Percentiles rank a stretch among this genome's conserved stretches.
Evolutionary conservation across 2,888 invertebrate species (phyloP).

Genomic region (Lypha dubia): DNA sequence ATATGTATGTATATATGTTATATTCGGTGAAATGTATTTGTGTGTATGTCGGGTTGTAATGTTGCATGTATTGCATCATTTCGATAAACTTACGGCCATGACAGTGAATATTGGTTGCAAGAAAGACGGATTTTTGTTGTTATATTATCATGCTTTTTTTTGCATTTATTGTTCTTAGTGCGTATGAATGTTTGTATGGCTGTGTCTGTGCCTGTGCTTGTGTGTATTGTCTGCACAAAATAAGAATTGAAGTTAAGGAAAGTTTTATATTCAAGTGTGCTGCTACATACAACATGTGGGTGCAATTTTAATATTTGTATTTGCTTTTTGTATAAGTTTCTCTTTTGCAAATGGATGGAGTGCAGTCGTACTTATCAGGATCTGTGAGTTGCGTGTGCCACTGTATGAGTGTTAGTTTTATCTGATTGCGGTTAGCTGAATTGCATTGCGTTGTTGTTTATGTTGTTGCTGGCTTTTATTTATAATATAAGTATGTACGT

Average conservation of each 20-base stretch:
- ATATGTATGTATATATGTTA: neutral
- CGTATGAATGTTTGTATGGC: neutral
- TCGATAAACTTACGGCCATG: conserved; percentile 70
- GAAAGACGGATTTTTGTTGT: conserved; percentile 37
- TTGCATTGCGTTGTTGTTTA: conserved; percentile 56
- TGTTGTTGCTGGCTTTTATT: conserved; percentile 53
- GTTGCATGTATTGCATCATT: conserved; percentile 46
- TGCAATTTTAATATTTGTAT: conserved; percentile 17
- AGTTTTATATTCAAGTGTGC: conserved; percentile 43
- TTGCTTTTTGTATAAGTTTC: neutral
- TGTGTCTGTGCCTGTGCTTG: neutral
- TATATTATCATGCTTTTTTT: conserved; percentile 10
- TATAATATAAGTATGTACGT: no score
- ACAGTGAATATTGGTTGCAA: conserved; percentile 60
- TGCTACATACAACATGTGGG: conserved; percentile 23
- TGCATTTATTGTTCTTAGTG: conserved; percentile 15
- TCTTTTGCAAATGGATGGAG: neutral
- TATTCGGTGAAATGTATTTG: no score
- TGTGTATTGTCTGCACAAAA: conserved; percentile 55
- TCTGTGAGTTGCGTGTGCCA: neutral
- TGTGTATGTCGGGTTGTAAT: conserved; percentile 30
- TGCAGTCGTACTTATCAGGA: conserved; percentile 5
- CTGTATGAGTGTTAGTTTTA: conserved; percentile 43
- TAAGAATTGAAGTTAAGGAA: conserved; percentile 62
- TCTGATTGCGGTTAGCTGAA: conserved; percentile 67